Evolutionary conservation across 2,797 vertebrate genomes (phyloP).

Genomic region (Squalus acanthias): DNA sequence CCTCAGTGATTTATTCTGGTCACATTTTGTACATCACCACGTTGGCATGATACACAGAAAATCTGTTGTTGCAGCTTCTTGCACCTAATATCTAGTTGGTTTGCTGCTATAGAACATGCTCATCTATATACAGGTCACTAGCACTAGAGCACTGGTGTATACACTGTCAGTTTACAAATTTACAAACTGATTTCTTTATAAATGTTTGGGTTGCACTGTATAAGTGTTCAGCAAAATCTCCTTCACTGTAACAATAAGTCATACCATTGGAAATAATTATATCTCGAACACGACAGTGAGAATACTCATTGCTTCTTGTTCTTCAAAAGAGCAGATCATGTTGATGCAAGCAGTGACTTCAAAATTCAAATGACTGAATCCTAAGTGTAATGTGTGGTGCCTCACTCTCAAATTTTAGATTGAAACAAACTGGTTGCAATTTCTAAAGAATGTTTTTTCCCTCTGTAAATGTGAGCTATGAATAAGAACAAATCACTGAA

Average conservation of each 20-base stretch:
- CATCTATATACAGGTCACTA: not conserved
- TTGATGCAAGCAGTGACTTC: not conserved
- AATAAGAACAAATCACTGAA: not conserved
- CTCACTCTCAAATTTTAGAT: not conserved
- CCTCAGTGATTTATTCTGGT: not conserved
- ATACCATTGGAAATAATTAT: not conserved
- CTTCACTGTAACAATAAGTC: not conserved
- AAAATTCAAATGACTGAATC: not conserved
- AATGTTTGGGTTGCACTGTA: not conserved
- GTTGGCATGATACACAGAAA: not conserved
- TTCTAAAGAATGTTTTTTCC: not conserved
- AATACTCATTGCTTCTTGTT: not conserved
- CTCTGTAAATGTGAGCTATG: not conserved
- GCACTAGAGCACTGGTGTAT: too few species aligned
- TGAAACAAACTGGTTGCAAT: not conserved
- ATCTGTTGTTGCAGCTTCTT: not conserved
- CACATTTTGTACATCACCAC: not conserved
- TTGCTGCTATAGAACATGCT: not conserved
- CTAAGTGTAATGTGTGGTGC: not conserved
- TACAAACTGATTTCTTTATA: constrained; percentile 5
- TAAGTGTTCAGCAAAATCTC: not conserved
- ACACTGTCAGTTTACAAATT: not conserved
- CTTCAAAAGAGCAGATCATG: not conserved
- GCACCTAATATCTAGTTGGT: not conserved
- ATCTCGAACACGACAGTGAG: not conserved